phyloP scores from a whole-genome alignment of 2,797 vertebrate genomes.

The Spinus pinus region DNA sequence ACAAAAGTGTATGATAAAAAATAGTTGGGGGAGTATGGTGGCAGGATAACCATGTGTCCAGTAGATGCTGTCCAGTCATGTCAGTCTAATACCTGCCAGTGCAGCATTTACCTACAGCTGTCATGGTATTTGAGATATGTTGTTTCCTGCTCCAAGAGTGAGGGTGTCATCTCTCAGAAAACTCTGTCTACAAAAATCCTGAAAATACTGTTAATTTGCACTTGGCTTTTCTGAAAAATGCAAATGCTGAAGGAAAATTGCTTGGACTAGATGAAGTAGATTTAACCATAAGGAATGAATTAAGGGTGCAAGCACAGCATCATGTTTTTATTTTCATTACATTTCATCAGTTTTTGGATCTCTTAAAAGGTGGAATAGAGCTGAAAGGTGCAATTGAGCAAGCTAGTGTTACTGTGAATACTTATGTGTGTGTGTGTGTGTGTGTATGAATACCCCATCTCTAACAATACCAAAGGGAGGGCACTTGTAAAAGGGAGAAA shows the following conservation, averaged over 20 bases:
- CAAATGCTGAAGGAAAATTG: background rate
- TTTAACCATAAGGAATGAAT: background rate
- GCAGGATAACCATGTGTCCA: background rate
- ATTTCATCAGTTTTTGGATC: background rate
- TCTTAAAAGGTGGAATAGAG: background rate
- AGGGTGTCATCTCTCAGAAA: background rate
- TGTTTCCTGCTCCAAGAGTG: background rate
- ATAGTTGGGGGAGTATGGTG: background rate
- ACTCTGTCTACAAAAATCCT: background rate
- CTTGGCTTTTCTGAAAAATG: background rate
- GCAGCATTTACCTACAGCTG: background rate
- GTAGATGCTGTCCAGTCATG: background rate
- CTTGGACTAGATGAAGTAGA: background rate
- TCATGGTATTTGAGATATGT: background rate
- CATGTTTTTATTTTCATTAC: background rate
- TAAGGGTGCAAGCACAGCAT: background rate
- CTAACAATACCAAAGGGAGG: background rate
- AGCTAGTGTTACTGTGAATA: background rate
- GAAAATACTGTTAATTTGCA: background rate
- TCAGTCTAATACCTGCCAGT: background rate
- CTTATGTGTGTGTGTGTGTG: background rate
- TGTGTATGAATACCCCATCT: background rate
- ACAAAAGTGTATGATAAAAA: background rate
- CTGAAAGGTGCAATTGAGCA: background rate
- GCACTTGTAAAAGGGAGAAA: background rate